A percentile compares a stretch with the other conserved stretches of the same genome.
phyloP scores from a whole-genome alignment of 2,888 invertebrate genomes.

The Digitonthophagus gazella region DNA sequence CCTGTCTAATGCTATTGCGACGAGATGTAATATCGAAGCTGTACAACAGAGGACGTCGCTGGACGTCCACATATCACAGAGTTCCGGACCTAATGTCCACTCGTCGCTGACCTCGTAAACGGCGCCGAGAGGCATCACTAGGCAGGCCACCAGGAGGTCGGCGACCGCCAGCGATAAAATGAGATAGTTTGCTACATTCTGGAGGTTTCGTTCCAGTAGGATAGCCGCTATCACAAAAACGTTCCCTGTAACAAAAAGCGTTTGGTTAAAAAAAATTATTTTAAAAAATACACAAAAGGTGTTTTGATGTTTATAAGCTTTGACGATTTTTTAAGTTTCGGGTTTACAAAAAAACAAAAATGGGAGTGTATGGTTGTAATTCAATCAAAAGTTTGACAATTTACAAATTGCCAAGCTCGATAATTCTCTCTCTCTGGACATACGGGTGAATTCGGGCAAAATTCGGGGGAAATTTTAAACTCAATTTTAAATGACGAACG shows the following conservation, averaged over 20 bases:
- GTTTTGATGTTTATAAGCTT: too few species aligned
- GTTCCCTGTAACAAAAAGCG: conserved; percentile 71
- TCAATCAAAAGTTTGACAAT: not conserved
- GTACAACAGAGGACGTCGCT: conserved; percentile 90
- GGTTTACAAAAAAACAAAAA: too few species aligned
- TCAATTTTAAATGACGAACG: not conserved
- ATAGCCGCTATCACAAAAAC: conserved; percentile 94
- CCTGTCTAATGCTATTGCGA: conserved; percentile 81
- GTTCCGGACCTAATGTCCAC: conserved; percentile 82
- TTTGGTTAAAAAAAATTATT: too few species aligned
- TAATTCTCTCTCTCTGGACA: too few species aligned
- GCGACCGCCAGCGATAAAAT: conserved; percentile 89
- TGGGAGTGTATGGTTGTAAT: too few species aligned
- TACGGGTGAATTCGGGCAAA: too few species aligned
- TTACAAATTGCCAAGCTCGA: not conserved
- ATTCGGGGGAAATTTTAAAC: not conserved
- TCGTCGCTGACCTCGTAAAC: conserved; percentile 70
- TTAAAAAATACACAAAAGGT: too few species aligned
- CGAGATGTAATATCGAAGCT: conserved; percentile 76
- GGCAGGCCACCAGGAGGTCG: conserved; percentile 83
- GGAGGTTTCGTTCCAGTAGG: conserved; percentile 79
- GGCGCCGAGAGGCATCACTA: conserved; percentile 75
- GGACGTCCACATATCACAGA: conserved; percentile 94
- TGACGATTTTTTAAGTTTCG: too few species aligned
- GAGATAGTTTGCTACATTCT: conserved; percentile 87